Base-by-base conservation (phyloP, 2,888 invertebrate species). In the Parnassius orleans region DNA sequence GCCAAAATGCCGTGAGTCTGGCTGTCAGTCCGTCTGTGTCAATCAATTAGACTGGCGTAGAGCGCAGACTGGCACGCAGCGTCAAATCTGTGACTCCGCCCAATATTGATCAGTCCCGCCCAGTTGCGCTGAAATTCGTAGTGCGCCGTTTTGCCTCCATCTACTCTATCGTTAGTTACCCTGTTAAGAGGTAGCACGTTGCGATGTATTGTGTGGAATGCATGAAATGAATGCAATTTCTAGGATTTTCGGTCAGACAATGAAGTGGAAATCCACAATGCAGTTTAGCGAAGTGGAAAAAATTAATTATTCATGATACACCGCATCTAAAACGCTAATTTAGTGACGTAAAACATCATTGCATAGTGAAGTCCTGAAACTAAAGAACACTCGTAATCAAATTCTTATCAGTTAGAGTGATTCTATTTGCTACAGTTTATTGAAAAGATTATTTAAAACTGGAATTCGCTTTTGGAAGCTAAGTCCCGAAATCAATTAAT, bases 1-100 rank as follows among this genome's bases (percentile, higher is more conserved):
- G 76, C 78, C 78, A 78, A 81, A 80, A 79, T 75, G 69, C 65
- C 68, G 75, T 75, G 81, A 80, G 84, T 81, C 81, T 82, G 84
- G 78, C 80, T 84, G 89, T 84, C 87, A 81, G 83, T 83, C 79
- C 79, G 83, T 83, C 83, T 81, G 78, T 87, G 90, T 89, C 90
- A 90, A 89, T 90, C 90, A 90, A 90, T 90, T 90, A 86, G 74
- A 72, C 70, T 67, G 64, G 75, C 72, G 73, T 76, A 72, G 73
- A 75, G 75, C 83, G 85, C 86, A 84, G 79, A 78, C 77, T 75
- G 75, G 74, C 72, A 85, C 87, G 88, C 90, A 86, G 86, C 81
- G 80, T 81, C 83, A 74, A 75, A 78, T 73, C 75, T 73, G 70
- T 65, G 67, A 79, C 84, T 76, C 78, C 89, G 87, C 89, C 89